Conservation (phyloP, 2,888 invertebrate species). For the Mimachlamys varia region DNA sequence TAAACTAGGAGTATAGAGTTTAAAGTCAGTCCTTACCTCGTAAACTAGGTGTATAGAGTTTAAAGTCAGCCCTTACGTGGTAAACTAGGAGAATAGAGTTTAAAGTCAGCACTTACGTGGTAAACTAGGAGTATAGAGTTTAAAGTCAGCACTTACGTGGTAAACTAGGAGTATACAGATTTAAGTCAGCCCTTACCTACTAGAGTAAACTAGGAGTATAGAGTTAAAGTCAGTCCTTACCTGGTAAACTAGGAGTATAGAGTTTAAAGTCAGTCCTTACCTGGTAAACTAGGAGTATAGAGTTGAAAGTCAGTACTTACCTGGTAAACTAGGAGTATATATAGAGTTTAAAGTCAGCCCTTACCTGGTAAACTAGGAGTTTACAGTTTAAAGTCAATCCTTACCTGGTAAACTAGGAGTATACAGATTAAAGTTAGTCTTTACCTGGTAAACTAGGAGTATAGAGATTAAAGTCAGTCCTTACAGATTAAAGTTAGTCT, state of each 20-base stretch:
- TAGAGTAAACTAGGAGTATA: conserved; percentile 60
- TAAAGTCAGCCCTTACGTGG: no score
- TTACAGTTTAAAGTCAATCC: no score
- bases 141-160: no score
- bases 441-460: conserved; percentile 61
- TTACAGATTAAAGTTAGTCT: no score
- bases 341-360: conserved; percentile 66
- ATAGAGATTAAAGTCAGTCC: no score
- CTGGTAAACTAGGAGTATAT: conserved; percentile 60
- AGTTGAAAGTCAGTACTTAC: no score
- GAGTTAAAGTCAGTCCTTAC: no score
- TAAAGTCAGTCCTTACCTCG: no score
- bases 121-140: conserved; percentile 61
- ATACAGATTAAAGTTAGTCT: no score
- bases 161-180: conserved; percentile 61
- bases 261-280: no score
- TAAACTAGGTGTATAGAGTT: conserved; percentile 61
- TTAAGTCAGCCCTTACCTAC: no score
- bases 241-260: conserved; percentile 60
- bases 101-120: no score
- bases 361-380: conserved; percentile 61
- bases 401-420: conserved; percentile 61
- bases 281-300: conserved; percentile 60
- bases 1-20: conserved; percentile 61
- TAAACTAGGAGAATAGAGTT: conserved; percentile 61